Evolutionary conservation across 1,140 invertebrate species (phyloP).

Genomic region (Tetragnatha versicolor): DNA sequence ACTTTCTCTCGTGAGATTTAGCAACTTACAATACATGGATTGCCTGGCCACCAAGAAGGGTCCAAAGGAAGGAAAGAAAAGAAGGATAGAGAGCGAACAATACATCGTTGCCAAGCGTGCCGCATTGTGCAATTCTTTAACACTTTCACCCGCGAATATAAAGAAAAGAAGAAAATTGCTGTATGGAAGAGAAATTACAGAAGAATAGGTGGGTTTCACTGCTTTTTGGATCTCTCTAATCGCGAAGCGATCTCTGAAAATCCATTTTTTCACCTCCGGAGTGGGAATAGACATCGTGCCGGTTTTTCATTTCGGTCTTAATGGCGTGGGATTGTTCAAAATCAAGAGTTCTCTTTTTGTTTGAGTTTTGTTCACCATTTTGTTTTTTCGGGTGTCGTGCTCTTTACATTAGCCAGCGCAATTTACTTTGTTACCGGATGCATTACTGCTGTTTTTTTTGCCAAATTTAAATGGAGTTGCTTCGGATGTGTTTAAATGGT

Average conservation of each 20-base stretch:
- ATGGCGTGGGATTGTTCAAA: conserved; percentile 8
- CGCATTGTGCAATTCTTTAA: conserved; percentile 36
- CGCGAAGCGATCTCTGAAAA: conserved; percentile 13
- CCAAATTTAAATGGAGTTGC: too few species aligned
- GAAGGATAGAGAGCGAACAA: background rate
- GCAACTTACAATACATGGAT: too few species aligned
- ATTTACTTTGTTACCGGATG: background rate
- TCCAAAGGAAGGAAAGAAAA: too few species aligned
- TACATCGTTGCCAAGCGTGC: conserved; percentile 13
- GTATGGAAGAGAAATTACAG: conserved; percentile 44
- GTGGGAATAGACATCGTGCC: conserved; percentile 23
- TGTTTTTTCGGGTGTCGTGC: too few species aligned
- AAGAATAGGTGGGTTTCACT: background rate
- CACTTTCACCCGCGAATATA: conserved; percentile 12
- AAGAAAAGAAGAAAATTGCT: conserved; percentile 48
- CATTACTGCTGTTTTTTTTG: too few species aligned
- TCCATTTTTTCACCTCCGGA: conserved; percentile 20
- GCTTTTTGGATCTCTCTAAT: conserved; percentile 2
- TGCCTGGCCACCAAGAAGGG: too few species aligned
- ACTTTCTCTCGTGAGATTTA: too few species aligned
- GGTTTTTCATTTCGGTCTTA: background rate
- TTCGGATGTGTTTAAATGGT: too few species aligned
- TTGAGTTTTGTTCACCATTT: conserved; percentile 3
- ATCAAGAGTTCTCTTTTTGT: background rate
- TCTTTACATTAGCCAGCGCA: too few species aligned